A percentile compares a stretch with the other conserved stretches of the same genome.
phyloP scores from a whole-genome alignment of 2,888 invertebrate genomes.

The Limnephilus auricula region DNA sequence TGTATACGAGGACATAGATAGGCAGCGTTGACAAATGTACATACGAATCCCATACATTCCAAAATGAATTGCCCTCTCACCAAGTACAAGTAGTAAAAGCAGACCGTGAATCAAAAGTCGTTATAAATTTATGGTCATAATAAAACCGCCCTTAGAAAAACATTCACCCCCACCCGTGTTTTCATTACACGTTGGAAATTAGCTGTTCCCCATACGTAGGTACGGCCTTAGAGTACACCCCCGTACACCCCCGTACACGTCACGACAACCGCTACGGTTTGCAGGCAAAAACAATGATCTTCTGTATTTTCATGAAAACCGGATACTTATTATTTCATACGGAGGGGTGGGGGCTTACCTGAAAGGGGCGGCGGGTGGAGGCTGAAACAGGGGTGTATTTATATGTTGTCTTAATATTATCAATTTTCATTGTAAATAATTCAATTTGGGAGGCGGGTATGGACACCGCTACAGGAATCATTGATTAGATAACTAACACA shows the following conservation, averaged over 20 bases:
- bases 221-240: too few relatives aligned
- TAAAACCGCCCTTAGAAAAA: slow-evolving; percentile 9
- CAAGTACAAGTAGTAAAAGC: not conserved
- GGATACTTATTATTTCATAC: slow-evolving; percentile 63
- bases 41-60: not conserved
- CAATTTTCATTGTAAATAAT: not conserved
- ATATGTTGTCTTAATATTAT: not conserved
- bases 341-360: slow-evolving; percentile 43
- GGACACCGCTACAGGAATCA: too few relatives aligned
- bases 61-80: not conserved
- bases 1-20: not conserved
- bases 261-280: slow-evolving; percentile 24
- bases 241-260: not conserved
- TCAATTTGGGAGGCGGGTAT: too few relatives aligned
- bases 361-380: slow-evolving; percentile 6
- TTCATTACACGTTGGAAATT: slow-evolving; percentile 42
- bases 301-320: slow-evolving; percentile 58
- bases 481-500: too few relatives aligned
- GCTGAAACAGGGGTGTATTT: not conserved
- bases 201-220: slow-evolving; percentile 25
- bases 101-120: slow-evolving; percentile 13
- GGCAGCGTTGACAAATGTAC: not conserved
- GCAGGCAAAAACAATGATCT: slow-evolving; percentile 63
- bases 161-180: slow-evolving; percentile 10
- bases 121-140: slow-evolving; percentile 15